phyloP scores from a whole-genome alignment of 2,888 invertebrate species.

The Itoplectis maculator region DNA sequence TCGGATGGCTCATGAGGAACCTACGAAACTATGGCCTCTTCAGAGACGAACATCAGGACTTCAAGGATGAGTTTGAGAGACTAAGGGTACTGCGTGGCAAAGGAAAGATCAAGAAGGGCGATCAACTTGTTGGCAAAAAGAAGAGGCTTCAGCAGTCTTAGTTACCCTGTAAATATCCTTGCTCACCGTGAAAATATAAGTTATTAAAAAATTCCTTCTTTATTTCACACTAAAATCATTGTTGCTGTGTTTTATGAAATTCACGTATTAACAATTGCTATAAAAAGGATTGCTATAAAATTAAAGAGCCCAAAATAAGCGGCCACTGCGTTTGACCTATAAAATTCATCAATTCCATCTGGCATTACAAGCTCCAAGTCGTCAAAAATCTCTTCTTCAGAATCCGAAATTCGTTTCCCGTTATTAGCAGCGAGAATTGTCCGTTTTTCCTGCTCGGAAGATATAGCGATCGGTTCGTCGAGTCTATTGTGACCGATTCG shows the following conservation, averaged over 20 bases:
- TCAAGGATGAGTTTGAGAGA: conserved; percentile 94
- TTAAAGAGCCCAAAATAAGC: background rate
- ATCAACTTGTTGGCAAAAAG: conserved; percentile 69
- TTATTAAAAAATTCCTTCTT: background rate
- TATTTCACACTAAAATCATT: no score
- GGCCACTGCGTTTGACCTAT: conserved; percentile 34
- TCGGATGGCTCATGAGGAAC: conserved; percentile 89
- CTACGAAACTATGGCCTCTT: conserved; percentile 92
- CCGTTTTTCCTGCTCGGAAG: conserved; percentile 36
- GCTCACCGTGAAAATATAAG: background rate
- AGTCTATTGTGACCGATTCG: conserved; percentile 9
- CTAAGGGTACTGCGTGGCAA: conserved; percentile 92
- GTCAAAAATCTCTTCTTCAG: conserved; percentile 60
- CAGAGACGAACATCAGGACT: conserved; percentile 95
- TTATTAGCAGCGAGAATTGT: conserved; percentile 1
- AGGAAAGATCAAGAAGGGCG: conserved; percentile 63
- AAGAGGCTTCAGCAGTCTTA: conserved; percentile 37
- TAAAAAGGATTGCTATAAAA: conserved; percentile 4
- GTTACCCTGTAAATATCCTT: conserved; percentile 7
- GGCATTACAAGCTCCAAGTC: conserved; percentile 70
- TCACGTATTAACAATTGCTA: background rate
- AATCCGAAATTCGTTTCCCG: conserved; percentile 5
- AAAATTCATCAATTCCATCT: conserved; percentile 67
- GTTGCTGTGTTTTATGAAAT: no score
- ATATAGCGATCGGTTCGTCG: conserved; percentile 36